phyloP scores from a whole-genome alignment of 2,888 invertebrate genomes.

The Belgica antarctica region DNA sequence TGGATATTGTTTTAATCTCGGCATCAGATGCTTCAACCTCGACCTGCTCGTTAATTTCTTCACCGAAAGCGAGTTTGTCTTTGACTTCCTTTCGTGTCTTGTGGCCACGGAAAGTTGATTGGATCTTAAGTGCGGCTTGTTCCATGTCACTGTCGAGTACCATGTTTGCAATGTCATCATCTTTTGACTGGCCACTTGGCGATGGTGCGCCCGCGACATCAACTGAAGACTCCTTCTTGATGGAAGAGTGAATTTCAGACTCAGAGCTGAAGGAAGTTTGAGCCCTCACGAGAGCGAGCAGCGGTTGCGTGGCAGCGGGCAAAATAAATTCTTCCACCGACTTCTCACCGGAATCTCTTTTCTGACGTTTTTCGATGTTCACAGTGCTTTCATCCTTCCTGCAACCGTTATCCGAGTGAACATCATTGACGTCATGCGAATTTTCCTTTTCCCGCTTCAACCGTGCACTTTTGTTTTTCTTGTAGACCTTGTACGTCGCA shows the following conservation, averaged over 20 bases:
- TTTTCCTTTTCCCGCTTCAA: slow-evolving; percentile 42
- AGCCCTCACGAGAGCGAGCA: slow-evolving; percentile 33
- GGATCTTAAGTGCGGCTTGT: slow-evolving; percentile 46
- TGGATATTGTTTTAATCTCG: background rate
- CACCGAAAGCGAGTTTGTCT: background rate
- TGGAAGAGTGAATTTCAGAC: slow-evolving; percentile 9
- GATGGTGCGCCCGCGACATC: background rate
- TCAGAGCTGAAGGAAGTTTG: background rate
- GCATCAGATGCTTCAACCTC: background rate
- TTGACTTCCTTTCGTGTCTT: slow-evolving; percentile 42
- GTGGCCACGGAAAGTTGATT: slow-evolving; percentile 46
- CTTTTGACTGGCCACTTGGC: slow-evolving; percentile 32
- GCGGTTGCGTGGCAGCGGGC: slow-evolving; percentile 1
- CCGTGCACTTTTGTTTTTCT: slow-evolving; percentile 24
- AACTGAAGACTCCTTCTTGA: slow-evolving; percentile 44
- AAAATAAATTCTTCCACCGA: slow-evolving; percentile 32
- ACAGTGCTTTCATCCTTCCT: background rate
- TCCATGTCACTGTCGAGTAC: slow-evolving; percentile 36
- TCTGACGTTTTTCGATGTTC: background rate
- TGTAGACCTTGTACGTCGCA: slow-evolving; percentile 47
- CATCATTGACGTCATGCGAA: slow-evolving; percentile 42
- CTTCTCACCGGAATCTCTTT: background rate
- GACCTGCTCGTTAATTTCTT: background rate
- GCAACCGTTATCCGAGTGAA: background rate
- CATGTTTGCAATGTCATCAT: slow-evolving; percentile 14